Percentiles rank a stretch among this genome's conserved stretches.
Conservation (phyloP, 2,797 vertebrate species). For the Diceros bicornis region DNA sequence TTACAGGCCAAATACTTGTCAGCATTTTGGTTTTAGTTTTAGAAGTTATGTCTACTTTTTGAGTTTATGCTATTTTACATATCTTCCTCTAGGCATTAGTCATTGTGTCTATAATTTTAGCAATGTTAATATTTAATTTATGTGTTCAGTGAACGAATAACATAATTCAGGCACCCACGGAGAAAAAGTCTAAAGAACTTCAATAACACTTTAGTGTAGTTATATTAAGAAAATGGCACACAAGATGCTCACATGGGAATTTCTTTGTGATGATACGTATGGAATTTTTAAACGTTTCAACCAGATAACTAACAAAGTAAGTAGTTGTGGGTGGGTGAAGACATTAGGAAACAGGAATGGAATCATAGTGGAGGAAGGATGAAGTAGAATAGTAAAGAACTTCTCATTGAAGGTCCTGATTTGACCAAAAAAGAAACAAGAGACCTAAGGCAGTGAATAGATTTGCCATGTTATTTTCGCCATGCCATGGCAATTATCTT, state of each 20-base stretch:
- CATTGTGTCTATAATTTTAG: constrained; percentile 76
- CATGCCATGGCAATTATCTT: background rate
- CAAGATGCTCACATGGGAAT: background rate
- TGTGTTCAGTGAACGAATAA: constrained; percentile 65
- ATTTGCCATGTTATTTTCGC: background rate
- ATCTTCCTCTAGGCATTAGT: constrained; percentile 68
- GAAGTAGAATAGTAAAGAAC: background rate
- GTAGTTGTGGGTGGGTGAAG: background rate
- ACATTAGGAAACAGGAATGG: background rate
- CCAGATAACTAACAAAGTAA: constrained; percentile 45
- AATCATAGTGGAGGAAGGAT: background rate
- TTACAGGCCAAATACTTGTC: background rate
- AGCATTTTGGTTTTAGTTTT: constrained; percentile 59
- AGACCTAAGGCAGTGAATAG: background rate
- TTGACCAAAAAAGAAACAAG: background rate
- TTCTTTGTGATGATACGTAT: background rate
- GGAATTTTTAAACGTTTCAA: background rate
- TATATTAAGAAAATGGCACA: constrained; percentile 36
- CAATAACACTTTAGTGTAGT: background rate
- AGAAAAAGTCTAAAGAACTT: background rate
- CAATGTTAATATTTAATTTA: constrained; percentile 69
- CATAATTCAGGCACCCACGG: constrained; percentile 28
- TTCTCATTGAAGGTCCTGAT: background rate
- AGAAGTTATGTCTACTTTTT: constrained; percentile 41
- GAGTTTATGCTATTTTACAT: constrained; percentile 37